Base-by-base conservation (phyloP, 2,888 invertebrate genomes). In the Luperina testacea region DNA sequence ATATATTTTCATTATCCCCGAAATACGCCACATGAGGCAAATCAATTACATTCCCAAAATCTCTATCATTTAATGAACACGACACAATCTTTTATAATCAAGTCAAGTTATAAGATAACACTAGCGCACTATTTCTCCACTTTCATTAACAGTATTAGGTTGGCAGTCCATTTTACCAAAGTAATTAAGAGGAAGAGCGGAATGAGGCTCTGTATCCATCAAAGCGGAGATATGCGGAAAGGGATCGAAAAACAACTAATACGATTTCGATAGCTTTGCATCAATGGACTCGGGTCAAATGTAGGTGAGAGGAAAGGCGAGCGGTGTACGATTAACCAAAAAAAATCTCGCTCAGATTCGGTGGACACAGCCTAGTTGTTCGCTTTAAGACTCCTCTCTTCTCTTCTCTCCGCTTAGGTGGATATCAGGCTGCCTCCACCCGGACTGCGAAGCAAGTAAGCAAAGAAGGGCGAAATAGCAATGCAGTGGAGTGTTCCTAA, bases 31-130 rank as follows among this genome's bases (percentile, higher is more conserved):
- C 38, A 3, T 48, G 42, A 15, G 38, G 17, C 38, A 75, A 75
- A 38, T 45, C 2, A 64, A 82, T 65, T 59, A 82, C 57, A 27
- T 51, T 17, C 17, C 13, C 61, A 7, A 59, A 68, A 72, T 83
- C 68, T 42, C n/a, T n/a, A 9, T 71, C 8, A 64, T 48, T 53
- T 79, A 53, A 27, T 67, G 15, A 75, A 48, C 48, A 38, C 0
- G 48, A 38, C 24, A 53, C 45, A 51, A 57, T 73, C 11, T 42
- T 51, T 68, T 71, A 24, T 20, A 67, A 72, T 81, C 27, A 74
- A 71, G 15, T 48, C n/a, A 0, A 68, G 38, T 38, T 20, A 72
- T 61, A 77, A 68, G 76, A 77, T 57, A 72, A 13, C 38, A 67
- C n/a, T 42, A 13, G 15, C 11, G 1, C 11, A 48, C 24, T n/a